Evolutionary conservation across 2,888 invertebrate species (phyloP).

Genomic region (Rhogogaster chlorosoma): DNA sequence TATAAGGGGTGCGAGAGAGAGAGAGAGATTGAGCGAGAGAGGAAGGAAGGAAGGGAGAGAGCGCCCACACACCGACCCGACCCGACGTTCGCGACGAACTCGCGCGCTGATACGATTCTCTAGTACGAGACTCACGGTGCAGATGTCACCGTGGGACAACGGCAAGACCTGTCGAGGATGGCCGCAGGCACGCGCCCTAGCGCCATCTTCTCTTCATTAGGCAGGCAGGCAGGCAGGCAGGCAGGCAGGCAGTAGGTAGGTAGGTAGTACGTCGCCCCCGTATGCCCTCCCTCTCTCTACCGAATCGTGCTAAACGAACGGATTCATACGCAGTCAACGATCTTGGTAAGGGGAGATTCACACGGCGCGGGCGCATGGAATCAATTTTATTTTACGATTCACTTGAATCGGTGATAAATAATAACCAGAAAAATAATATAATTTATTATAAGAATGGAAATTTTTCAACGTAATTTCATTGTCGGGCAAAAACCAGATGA

Average conservation of each 20-base stretch:
- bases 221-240: background rate
- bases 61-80: constrained; percentile 49
- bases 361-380: background rate
- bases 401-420: background rate
- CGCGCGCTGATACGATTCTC: constrained; percentile 39
- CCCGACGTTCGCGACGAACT: constrained; percentile 40
- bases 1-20: background rate
- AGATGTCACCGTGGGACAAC: constrained; percentile 49
- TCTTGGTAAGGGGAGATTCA: background rate
- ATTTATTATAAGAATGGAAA: background rate
- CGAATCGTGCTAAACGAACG: background rate
- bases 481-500: background rate
- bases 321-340: constrained; percentile 41
- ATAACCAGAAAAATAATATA: background rate
- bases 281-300: background rate
- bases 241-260: background rate
- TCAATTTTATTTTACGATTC: constrained; percentile 26
- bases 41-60: constrained; percentile 13
- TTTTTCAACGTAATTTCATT: background rate
- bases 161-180: constrained; percentile 42
- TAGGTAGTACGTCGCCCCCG: constrained; percentile 19
- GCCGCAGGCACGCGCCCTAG: constrained; percentile 48
- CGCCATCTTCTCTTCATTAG: constrained; percentile 49
- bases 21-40: constrained; percentile 4
- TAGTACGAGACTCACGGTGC: constrained; percentile 43